phyloP scores from a whole-genome alignment of 2,888 invertebrate genomes.

The Chaitophorus viminalis region DNA sequence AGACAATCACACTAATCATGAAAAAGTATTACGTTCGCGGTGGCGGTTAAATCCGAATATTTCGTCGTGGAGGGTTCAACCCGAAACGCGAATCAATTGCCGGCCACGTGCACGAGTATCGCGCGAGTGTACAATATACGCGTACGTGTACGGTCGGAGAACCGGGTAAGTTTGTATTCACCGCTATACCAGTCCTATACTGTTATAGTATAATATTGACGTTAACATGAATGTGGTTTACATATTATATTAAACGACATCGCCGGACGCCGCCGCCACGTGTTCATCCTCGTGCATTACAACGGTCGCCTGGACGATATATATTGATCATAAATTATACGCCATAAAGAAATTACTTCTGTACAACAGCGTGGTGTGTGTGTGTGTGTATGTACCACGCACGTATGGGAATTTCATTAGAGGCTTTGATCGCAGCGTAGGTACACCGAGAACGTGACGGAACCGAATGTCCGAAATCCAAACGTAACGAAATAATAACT shows the following conservation, averaged over 20 bases:
- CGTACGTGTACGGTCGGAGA: background rate
- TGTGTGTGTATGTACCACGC: too few species aligned
- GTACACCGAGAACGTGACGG: background rate
- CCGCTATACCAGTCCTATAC: too few species aligned
- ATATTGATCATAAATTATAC: background rate
- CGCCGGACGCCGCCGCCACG: too few species aligned
- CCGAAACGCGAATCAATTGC: background rate
- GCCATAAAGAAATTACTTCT: background rate
- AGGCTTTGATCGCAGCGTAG: slow-evolving; percentile 30
- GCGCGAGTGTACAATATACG: background rate
- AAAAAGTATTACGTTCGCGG: too few species aligned
- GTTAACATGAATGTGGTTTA: background rate
- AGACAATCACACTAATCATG: too few species aligned
- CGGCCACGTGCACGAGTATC: background rate
- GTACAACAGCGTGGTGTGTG: background rate
- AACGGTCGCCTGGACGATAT: too few species aligned
- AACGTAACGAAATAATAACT: too few species aligned
- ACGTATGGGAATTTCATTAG: slow-evolving; percentile 37
- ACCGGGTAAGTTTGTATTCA: too few species aligned
- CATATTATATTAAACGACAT: background rate
- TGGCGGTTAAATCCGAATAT: background rate
- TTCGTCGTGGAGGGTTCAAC: too few species aligned
- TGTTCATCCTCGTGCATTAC: too few species aligned
- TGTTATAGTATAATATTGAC: background rate
- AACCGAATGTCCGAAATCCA: too few species aligned